phyloP scores from a whole-genome alignment of 2,797 vertebrate species.

The Typhlichthys subterraneus region DNA sequence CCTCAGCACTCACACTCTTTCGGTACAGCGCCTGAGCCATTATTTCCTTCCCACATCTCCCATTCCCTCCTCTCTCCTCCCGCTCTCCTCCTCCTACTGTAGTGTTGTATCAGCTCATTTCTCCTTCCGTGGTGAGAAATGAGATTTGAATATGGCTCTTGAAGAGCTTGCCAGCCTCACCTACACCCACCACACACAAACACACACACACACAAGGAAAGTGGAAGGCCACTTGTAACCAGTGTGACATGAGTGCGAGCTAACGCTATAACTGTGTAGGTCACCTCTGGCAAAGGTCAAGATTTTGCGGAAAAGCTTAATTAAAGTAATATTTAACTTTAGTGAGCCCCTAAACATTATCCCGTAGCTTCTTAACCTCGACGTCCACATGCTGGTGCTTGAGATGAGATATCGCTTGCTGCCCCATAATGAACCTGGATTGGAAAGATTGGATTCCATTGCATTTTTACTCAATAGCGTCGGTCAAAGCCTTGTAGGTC shows the following conservation, averaged over 20 bases:
- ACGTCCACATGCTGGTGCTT: no score
- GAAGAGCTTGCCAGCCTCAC: conserved; percentile 50
- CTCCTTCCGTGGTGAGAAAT: conserved; percentile 74
- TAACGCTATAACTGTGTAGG: conserved; percentile 17
- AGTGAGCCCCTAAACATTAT: not conserved
- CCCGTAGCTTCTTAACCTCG: no score
- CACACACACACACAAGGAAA: not conserved
- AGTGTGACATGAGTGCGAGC: conserved; percentile 48
- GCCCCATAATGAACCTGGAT: no score
- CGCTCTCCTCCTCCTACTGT: conserved; percentile 36
- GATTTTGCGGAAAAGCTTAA: not conserved
- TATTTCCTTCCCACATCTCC: not conserved
- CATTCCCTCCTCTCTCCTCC: not conserved
- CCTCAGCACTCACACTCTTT: not conserved
- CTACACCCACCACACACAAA: conserved; percentile 1
- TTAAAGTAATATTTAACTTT: conserved; percentile 1
- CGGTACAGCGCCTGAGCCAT: not conserved
- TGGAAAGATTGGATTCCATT: no score
- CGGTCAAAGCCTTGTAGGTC: no score
- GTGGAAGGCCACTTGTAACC: conserved; percentile 53
- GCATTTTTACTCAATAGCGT: no score
- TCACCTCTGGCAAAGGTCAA: not conserved
- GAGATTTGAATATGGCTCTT: conserved; percentile 78
- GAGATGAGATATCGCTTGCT: no score
- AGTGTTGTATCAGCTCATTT: conserved; percentile 77